Conservation (phyloP, 92 coral and sea anemone genomes). For the Phenganax marumi region DNA sequence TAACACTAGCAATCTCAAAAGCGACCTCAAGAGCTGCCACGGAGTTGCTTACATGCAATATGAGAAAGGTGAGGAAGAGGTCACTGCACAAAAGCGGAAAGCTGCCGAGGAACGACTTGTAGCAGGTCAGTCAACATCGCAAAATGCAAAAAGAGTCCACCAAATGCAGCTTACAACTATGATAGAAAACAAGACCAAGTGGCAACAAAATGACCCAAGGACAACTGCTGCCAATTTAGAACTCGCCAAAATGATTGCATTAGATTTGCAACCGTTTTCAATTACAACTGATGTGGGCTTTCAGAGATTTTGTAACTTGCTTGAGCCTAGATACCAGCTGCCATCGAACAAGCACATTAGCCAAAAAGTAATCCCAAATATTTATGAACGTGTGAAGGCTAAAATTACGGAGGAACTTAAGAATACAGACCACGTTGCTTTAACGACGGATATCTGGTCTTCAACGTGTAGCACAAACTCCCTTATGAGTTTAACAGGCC, state of each 20-base stretch:
- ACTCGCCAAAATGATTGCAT: not conserved
- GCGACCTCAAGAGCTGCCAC: not conserved
- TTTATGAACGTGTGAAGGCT: not conserved
- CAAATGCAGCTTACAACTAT: not conserved
- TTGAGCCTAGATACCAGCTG: not conserved
- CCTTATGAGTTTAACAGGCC: conserved; percentile 22
- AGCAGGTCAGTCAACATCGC: conserved; percentile 10
- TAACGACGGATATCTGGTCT: conserved; percentile 22
- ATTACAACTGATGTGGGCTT: conserved; percentile 5
- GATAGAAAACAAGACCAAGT: not conserved
- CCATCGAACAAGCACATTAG: conserved; percentile 2
- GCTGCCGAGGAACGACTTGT: conserved; percentile 11
- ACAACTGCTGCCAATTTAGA: not conserved
- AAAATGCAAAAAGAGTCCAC: conserved; percentile 14
- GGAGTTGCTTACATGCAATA: not conserved
- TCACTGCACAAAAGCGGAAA: not conserved
- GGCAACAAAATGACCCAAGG: not conserved
- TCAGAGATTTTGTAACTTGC: conserved; percentile 4
- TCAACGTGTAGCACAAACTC: not conserved
- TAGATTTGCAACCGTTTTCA: conserved; percentile 16
- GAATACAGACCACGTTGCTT: conserved; percentile 10
- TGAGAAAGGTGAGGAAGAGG: not conserved
- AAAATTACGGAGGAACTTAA: conserved; percentile 7
- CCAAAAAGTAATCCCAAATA: conserved; percentile 15
- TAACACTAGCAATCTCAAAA: conserved; percentile 1